These are phyloP conservation scores for Amaurobius ferox DNA, from an alignment of 2,888 invertebrate genomes.

Conservation along the genomic window DNA sequence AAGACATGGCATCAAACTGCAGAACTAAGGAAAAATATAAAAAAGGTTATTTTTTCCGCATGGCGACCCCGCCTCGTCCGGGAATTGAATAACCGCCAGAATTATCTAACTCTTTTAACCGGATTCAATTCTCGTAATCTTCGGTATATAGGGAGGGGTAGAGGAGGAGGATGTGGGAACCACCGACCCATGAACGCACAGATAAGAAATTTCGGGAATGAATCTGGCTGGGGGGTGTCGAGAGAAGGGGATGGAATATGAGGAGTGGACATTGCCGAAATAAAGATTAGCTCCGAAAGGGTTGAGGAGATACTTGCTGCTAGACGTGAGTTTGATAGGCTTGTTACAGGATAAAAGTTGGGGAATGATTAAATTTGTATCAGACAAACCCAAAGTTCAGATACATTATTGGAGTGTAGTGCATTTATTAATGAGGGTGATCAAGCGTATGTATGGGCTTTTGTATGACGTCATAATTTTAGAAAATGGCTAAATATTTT, in stretches of 20 bases:
- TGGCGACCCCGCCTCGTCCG: neutral
- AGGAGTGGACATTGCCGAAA: slow-evolving; percentile 12
- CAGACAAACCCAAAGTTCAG: too few species aligned
- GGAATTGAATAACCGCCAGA: slow-evolving; percentile 4
- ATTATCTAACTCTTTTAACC: slow-evolving; percentile 16
- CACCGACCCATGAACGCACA: slow-evolving; percentile 1
- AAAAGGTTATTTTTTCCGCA: neutral
- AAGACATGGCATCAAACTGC: neutral
- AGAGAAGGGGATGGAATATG: neutral
- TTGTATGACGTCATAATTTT: too few species aligned
- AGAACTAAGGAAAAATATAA: neutral
- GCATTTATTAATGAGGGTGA: too few species aligned
- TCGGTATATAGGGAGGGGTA: neutral
- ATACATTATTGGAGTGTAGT: too few species aligned
- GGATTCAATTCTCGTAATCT: slow-evolving; percentile 16
- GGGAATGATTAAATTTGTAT: too few species aligned
- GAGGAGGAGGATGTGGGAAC: neutral
- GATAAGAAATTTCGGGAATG: slow-evolving; percentile 62
- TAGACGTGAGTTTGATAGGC: neutral
- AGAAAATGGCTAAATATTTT: too few species aligned
- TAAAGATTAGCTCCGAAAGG: slow-evolving; percentile 11
- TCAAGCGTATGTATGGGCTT: too few species aligned
- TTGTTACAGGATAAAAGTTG: neutral
- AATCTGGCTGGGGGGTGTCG: slow-evolving; percentile 29
- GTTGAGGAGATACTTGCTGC: slow-evolving; percentile 1